Base-by-base conservation (phyloP, 2,113 vertebrate genomes). In the Archilochus colubris region DNA sequence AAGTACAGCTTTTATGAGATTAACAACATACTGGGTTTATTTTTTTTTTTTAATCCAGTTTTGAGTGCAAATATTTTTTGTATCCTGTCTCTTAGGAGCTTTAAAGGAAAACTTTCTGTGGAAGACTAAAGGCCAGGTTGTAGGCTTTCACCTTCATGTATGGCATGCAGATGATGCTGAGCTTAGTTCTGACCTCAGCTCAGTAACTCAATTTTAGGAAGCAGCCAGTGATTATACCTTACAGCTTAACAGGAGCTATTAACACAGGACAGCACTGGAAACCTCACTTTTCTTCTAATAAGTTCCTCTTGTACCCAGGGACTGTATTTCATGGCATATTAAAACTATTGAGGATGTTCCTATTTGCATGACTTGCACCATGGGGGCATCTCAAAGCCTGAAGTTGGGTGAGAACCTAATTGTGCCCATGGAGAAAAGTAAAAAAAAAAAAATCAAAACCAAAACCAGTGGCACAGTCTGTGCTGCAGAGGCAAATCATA, bases 341-440 rank as follows among this genome's bases (percentile, higher is more conserved):
- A 84, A 86, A 48, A 20, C 31, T 62, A n/a, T 2, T 38, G 55
- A 89, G 33, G 16, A 7, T 27, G 43, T 19, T 66, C 23, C 24
- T 16, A 7, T 21, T 36, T 40, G 14, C 61, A 61, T 63, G 70
- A 58, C 38, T 73, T 73, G 43, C 22, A 66, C 6, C 11, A 16
- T 1, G 2, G 28, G 12, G 18, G 3, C 12, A 55, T n/a, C 55
- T 14, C 33, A 25, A 67, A 66, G 40, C 12, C 13, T 82, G 19
- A 92, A 57, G 24, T 78, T 78, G 50, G 5, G 2, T 2, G 4
- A 82, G n/a, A 86, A 78, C 9, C 25, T 57, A 43, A 75, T 19
- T 3, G 2, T n/a, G 33, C 17, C 18, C 22, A 31, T 3, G 5
- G 36, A 1, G 1, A 7, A 72, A 62, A 72, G 62, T 54, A 3